Base-by-base conservation (phyloP, 64 coral and sea anemone species). In the Actinia equina region DNA sequence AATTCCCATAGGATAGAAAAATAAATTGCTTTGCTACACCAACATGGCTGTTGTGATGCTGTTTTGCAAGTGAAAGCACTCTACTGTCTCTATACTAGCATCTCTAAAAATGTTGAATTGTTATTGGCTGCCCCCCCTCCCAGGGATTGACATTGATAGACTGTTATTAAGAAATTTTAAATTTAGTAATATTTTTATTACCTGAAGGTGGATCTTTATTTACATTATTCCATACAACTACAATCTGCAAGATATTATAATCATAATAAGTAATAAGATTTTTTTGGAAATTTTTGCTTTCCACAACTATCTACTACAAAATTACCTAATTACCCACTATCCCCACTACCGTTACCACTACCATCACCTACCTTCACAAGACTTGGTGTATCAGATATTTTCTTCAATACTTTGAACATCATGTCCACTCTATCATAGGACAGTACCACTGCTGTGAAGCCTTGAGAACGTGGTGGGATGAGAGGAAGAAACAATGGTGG, bases 181-280 rank as follows among this genome's bases (percentile, higher is more conserved):
- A 23, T 23, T 0, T 10, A 11, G 22, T 71, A 37, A 10, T 63
- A 18, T 63, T 63, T 6, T 22, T 0, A 23, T 59, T 77, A 95
- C 96, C 96, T 78, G 90, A 76, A 18, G 96, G 96, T 20, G 96
- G 96, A 11, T 87, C 71, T 63, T 98, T 98, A 16, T 98, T 95
- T 3, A 98, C 91, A 91, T 98, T 98, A 81, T 98, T 98, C 96
- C 96, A 98, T 17, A 98, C 93, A 85, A 98, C 93, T 20, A 98
- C 93, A 30, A 98, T 98, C 96, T 98, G 88, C 4, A 82, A 77
- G 44, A 83, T 55, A 56, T 64, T 64, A 13, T 19, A 4, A 65
- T 7, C 7, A 65, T n/a, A 65, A 17, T 63, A 14, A 65, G 18
- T 18, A 22, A 11, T 57, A 2, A 57, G 55, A 16, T 57, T 57